phyloP scores from a whole-genome alignment of 2,888 invertebrate species.

The Macrosiphum euphorbiae region DNA sequence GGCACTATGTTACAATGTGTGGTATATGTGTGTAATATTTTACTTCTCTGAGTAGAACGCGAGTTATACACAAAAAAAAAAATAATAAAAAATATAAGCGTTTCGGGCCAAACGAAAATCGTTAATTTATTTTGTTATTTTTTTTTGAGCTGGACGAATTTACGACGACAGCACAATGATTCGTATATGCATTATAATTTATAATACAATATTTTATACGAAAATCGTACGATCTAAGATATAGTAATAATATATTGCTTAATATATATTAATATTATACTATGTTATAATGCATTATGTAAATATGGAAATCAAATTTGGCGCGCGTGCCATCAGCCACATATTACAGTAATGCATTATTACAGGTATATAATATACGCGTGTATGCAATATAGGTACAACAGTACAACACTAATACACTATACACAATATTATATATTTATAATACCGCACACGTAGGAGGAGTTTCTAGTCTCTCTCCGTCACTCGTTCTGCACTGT shows the following conservation, averaged over 20 bases:
- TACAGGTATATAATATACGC: not conserved
- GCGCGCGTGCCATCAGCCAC: not conserved
- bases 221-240: conserved; percentile 15
- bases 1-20: not conserved
- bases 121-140: not conserved
- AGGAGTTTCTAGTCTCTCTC: not conserved
- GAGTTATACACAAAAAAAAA: not conserved
- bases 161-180: conserved; percentile 45
- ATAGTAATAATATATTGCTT: not conserved
- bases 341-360: not conserved
- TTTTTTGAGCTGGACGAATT: not conserved
- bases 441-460: not conserved
- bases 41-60: not conserved
- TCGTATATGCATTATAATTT: not conserved
- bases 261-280: not conserved
- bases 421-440: not conserved
- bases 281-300: not conserved
- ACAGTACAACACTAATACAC: not conserved
- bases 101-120: not conserved
- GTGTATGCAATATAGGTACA: not conserved
- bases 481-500: not conserved
- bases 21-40: not conserved
- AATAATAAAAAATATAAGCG: not conserved
- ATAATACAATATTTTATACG: not conserved
- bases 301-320: conserved; percentile 43